phyloP scores from a whole-genome alignment of 2,888 invertebrate species.

The Rhagonycha lutea region DNA sequence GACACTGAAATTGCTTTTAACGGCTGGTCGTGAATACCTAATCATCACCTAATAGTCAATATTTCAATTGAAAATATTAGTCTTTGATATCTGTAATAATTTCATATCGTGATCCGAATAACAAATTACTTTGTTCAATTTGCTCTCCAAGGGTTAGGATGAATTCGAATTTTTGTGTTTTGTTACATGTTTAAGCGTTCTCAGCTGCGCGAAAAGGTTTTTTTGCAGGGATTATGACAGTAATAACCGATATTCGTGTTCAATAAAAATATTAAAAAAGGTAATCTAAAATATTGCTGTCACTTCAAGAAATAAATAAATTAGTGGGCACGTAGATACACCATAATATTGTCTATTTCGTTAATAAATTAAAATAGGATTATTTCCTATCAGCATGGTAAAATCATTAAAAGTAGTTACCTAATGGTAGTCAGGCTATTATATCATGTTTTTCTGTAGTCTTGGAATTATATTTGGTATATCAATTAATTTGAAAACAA shows the following conservation, averaged over 20 bases:
- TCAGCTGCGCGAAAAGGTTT: background rate
- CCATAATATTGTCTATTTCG: background rate
- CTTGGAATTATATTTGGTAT: no score
- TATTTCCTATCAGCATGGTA: background rate
- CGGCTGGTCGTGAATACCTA: slow-evolving; percentile 44
- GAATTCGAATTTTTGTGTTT: background rate
- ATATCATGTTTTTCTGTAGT: no score
- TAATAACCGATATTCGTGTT: background rate
- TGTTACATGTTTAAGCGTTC: background rate
- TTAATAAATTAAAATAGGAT: background rate
- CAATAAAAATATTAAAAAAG: background rate
- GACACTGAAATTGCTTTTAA: slow-evolving; percentile 42
- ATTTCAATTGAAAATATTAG: slow-evolving; percentile 47
- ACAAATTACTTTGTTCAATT: slow-evolving; percentile 37
- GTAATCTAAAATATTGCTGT: background rate
- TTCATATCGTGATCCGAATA: slow-evolving; percentile 47
- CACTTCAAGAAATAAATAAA: background rate
- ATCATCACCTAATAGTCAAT: slow-evolving; percentile 36
- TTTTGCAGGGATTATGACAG: background rate
- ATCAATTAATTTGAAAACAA: no score
- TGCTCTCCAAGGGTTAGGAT: background rate
- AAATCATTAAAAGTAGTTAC: no score
- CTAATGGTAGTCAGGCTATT: no score
- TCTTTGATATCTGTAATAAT: slow-evolving; percentile 49
- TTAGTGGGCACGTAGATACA: background rate